Evolutionary conservation across 2,797 vertebrate genomes (phyloP).

Genomic region (Champsocephalus gunnari): DNA sequence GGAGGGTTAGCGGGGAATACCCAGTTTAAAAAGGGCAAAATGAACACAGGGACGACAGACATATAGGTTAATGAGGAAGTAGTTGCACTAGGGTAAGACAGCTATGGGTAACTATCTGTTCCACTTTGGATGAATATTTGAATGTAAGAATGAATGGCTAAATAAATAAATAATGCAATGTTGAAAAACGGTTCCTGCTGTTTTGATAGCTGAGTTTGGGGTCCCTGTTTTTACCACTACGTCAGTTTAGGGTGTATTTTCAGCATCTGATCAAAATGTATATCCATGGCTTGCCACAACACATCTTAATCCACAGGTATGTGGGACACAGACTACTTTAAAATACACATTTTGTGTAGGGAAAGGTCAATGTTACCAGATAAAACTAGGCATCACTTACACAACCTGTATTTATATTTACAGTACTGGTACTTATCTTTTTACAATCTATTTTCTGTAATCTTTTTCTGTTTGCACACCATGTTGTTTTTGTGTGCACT

Average conservation of each 20-base stretch:
- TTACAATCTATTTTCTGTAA: too few species aligned
- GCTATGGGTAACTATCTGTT: not conserved
- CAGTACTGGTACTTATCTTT: too few species aligned
- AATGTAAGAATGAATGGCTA: not conserved
- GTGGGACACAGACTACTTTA: too few species aligned
- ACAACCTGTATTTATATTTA: too few species aligned
- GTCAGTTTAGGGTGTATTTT: not conserved
- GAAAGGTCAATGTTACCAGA: not conserved
- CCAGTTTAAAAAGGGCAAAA: constrained; percentile 42
- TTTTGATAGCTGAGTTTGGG: not conserved
- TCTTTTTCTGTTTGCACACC: too few species aligned
- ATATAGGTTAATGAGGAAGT: not conserved
- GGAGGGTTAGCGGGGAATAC: constrained; percentile 37
- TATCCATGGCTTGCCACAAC: not conserved
- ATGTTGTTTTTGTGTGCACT: too few species aligned
- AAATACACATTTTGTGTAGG: not conserved
- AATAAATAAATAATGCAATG: not conserved
- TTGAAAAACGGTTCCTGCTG: not conserved
- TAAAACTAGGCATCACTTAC: not conserved
- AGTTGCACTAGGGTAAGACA: constrained; percentile 1
- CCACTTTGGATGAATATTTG: not conserved
- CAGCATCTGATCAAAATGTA: not conserved
- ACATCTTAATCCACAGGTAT: not conserved
- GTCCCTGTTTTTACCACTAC: not conserved
- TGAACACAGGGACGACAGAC: constrained; percentile 36